phyloP scores from a whole-genome alignment of 2,888 invertebrate species.

The Orthosia gothica region DNA sequence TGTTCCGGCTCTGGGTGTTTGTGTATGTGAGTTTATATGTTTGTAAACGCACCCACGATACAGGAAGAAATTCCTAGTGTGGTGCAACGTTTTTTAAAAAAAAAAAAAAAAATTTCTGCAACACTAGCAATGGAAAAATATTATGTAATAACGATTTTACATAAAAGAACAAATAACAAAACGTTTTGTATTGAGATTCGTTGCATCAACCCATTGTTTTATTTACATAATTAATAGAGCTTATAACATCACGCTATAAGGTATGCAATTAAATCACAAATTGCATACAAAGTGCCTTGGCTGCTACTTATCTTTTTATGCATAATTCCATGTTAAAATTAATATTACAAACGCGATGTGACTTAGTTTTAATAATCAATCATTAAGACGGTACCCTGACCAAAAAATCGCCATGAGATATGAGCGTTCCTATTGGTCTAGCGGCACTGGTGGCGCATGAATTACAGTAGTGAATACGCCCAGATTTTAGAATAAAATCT shows the following conservation, averaged over 20 bases:
- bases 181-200: constrained; percentile 45
- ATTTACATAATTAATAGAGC: constrained; percentile 56
- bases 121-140: constrained; percentile 21
- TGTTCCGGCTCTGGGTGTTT: too few relatives aligned
- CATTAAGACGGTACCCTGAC: too few relatives aligned
- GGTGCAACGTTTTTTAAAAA: too few relatives aligned
- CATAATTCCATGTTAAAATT: constrained; percentile 49
- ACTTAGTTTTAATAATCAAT: constrained; percentile 33
- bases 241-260: constrained; percentile 51
- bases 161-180: constrained; percentile 55
- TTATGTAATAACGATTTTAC: constrained; percentile 29
- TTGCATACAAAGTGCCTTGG: constrained; percentile 31
- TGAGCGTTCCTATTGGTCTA: too few relatives aligned
- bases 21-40: too few relatives aligned
- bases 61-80: too few relatives aligned
- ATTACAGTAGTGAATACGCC: too few relatives aligned
- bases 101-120: too few relatives aligned
- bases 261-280: constrained; percentile 48
- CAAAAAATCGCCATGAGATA: too few relatives aligned
- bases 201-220: constrained; percentile 62
- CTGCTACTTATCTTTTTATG: constrained; percentile 28
- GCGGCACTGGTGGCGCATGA: too few relatives aligned
- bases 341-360: constrained; percentile 30
- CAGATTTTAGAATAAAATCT: too few relatives aligned
- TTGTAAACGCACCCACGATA: too few relatives aligned